Evolutionary conservation across 1,140 invertebrate species (phyloP).

Genomic region (Bombus waltoni): DNA sequence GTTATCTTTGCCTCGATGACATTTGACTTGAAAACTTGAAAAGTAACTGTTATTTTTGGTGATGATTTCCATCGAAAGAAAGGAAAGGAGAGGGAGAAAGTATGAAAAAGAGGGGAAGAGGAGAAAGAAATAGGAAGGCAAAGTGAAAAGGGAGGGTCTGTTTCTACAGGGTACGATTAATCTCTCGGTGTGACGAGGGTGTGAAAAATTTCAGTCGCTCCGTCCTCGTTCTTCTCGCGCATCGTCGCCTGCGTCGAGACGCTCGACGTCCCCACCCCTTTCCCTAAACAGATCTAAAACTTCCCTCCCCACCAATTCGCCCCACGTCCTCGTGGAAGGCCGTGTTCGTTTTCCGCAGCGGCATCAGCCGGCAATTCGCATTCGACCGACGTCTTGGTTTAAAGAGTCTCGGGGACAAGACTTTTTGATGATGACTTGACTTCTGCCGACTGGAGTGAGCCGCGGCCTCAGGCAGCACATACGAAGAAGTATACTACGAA

Average conservation of each 20-base stretch:
- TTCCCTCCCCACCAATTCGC: slow-evolving; percentile 72
- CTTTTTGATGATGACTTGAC: slow-evolving; percentile 89
- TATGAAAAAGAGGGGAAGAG: too few species aligned
- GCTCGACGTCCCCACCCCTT: slow-evolving; percentile 71
- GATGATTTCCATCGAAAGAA: background rate
- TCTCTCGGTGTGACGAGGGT: slow-evolving; percentile 9
- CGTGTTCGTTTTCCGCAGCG: slow-evolving; percentile 51
- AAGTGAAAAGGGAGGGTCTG: background rate
- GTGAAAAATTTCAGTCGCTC: slow-evolving; percentile 68
- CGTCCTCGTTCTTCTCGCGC: slow-evolving; percentile 36
- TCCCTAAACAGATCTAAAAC: background rate
- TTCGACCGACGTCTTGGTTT: slow-evolving; percentile 94
- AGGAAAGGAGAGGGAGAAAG: too few species aligned
- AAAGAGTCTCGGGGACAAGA: slow-evolving; percentile 88
- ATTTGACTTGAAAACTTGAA: too few species aligned
- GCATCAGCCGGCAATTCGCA: slow-evolving; percentile 86
- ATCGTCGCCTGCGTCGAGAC: slow-evolving; percentile 67
- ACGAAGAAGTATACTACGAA: slow-evolving; percentile 44
- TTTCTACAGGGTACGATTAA: slow-evolving; percentile 9
- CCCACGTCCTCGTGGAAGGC: slow-evolving; percentile 70
- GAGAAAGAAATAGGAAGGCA: background rate
- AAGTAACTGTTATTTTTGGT: too few species aligned
- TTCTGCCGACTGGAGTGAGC: slow-evolving; percentile 87
- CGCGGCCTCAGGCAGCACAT: slow-evolving; percentile 79
- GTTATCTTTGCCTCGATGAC: too few species aligned